Base-by-base conservation (phyloP, 1,140 invertebrate species). In the Copidosoma floridanum region DNA sequence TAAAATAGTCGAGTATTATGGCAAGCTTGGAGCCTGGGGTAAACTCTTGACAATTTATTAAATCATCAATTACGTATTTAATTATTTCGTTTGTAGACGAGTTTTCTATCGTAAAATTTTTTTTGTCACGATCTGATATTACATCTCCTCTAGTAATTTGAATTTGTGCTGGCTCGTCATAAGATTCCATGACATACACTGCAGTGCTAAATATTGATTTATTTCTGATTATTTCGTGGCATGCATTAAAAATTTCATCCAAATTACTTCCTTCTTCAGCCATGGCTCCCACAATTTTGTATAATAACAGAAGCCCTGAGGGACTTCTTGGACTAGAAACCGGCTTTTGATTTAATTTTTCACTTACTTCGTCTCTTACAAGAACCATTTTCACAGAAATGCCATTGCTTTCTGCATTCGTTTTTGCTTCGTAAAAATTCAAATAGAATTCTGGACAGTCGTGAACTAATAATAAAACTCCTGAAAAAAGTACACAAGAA, bases 231-330 rank as follows among this genome's bases (percentile, higher is more conserved):
- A 68, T 71, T 65, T 38, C 63, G 35, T 68, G 61, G 59, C 79
- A 80, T 64, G 64, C 63, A 10, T 59, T 24, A 61, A 68, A 71
- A 51, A 82, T 81, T 24, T 80, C 73, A n/a, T 83, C 69, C 24
- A 89, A 71, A 37, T 67, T 64, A 51, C 73, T 72, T 26, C 82
- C 81, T 56, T 81, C 68, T 71, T 89, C 85, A 14, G 87, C 82
- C 81, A 90, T 80, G 18, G 86, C 86, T 40, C 88, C 89, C 32
- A 85, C 86, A 50, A 89, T 85, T 81, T 88, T 89, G 57, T 82
- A 74, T 20, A 89, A 65, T 14, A 90, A 77, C 5, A 87, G 67
- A 20, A 82, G 81, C 8, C 87, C 87, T 65, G 82, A 80, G 20
- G 89, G 72, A 21, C 87, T 86, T 64, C 86, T 23, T 35, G 48